Evolutionary conservation across 2,113 vertebrate species (phyloP).

Genomic region (Pedionomus torquatus): DNA sequence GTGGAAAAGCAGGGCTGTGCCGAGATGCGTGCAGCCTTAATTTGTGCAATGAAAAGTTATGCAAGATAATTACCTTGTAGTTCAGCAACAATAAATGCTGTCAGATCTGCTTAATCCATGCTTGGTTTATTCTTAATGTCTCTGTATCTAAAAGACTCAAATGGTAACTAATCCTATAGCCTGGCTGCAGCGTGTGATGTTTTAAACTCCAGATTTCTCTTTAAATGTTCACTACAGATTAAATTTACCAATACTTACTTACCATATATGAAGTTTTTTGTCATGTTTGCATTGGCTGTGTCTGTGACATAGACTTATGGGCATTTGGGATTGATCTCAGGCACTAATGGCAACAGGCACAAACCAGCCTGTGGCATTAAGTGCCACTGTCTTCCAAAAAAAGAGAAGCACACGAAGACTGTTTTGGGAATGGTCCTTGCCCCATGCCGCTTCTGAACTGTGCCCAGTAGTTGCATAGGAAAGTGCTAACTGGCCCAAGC

Average conservation of each 20-base stretch:
- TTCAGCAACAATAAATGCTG: constrained; percentile 31
- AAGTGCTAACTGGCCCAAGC: neutral
- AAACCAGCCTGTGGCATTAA: neutral
- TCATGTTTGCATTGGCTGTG: neutral
- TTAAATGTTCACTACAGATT: constrained; percentile 41
- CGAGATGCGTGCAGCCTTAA: constrained; percentile 17
- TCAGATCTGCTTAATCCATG: constrained; percentile 7
- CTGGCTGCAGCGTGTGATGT: neutral
- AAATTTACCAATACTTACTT: constrained; percentile 26
- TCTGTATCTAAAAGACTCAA: constrained; percentile 28
- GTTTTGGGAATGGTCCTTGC: neutral
- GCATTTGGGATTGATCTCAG: neutral
- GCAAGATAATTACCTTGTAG: constrained; percentile 54
- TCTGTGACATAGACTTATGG: neutral
- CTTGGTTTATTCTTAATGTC: neutral
- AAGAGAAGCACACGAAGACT: neutral
- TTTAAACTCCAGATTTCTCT: neutral
- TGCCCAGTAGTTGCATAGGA: neutral
- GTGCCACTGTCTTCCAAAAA: neutral
- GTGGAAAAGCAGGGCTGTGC: constrained; percentile 9
- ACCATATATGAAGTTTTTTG: neutral
- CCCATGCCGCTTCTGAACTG: fast-evolving
- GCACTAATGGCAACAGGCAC: neutral
- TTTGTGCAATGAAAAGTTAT: constrained; percentile 40
- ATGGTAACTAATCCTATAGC: constrained; percentile 9